Evolutionary conservation across 2,888 invertebrate genomes (phyloP).

Genomic region (Dynastes hyllus): DNA sequence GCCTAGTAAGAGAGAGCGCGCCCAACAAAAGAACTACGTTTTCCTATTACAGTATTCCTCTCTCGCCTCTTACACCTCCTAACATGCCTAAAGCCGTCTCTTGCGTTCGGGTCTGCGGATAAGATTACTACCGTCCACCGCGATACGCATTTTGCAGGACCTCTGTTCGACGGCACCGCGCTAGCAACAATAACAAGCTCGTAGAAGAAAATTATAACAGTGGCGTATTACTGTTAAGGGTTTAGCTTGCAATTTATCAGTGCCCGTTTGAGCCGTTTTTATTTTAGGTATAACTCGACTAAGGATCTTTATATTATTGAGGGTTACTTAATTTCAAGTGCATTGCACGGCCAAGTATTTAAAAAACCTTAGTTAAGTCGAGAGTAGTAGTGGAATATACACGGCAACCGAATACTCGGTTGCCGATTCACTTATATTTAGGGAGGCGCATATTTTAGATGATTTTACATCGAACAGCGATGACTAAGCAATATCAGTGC

Average conservation of each 20-base stretch:
- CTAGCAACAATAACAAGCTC: conserved; percentile 15
- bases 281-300: too few relatives aligned
- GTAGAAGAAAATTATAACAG: neutral
- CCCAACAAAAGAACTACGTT: conserved; percentile 41
- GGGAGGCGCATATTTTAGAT: too few relatives aligned
- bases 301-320: too few relatives aligned
- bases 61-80: conserved; percentile 2
- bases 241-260: neutral
- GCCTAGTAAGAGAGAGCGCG: conserved; percentile 12
- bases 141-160: conserved; percentile 29
- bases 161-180: neutral
- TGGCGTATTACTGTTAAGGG: neutral
- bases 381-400: too few relatives aligned
- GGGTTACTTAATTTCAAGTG: too few relatives aligned
- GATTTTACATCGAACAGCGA: too few relatives aligned
- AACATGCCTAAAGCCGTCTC: neutral
- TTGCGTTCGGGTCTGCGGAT: neutral
- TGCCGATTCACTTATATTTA: too few relatives aligned
- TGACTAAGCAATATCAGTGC: too few relatives aligned
- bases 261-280: too few relatives aligned
- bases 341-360: too few relatives aligned
- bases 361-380: too few relatives aligned
- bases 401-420: too few relatives aligned
- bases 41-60: conserved; percentile 15
- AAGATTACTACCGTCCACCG: conserved; percentile 20